Conservation (phyloP, 2,113 vertebrate species). For the Pluvianellus socialis region DNA sequence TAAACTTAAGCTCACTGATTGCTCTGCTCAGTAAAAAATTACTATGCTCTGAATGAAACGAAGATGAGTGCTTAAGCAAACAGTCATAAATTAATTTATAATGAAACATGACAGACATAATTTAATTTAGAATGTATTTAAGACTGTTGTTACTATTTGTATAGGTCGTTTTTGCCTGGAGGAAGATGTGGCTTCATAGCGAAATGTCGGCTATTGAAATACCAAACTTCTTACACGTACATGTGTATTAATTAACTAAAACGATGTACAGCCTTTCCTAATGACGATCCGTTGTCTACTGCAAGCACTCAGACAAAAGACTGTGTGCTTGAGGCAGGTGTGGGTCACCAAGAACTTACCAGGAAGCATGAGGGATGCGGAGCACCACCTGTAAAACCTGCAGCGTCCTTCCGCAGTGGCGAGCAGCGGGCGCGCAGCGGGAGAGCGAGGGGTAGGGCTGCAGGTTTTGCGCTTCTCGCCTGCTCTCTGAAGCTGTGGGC, state of each 20-base stretch:
- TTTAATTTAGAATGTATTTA: slow-evolving; percentile 69
- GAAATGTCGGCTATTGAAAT: slow-evolving; percentile 44
- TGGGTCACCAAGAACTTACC: neutral
- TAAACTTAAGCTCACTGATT: slow-evolving; percentile 25
- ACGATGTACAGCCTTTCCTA: neutral
- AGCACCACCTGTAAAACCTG: neutral
- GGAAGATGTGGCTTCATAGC: slow-evolving; percentile 30
- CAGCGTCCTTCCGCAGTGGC: neutral
- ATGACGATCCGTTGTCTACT: neutral
- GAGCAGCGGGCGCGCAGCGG: neutral
- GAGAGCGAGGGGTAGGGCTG: neutral
- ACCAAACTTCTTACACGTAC: neutral
- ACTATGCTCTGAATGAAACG: slow-evolving; percentile 25
- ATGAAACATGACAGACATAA: slow-evolving; percentile 70
- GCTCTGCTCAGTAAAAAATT: slow-evolving; percentile 40
- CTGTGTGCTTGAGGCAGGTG: neutral
- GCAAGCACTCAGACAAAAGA: neutral
- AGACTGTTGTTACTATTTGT: slow-evolving; percentile 47
- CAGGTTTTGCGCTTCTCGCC: neutral
- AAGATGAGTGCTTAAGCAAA: slow-evolving; percentile 61
- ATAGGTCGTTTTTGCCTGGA: slow-evolving; percentile 42
- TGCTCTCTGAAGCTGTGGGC: neutral
- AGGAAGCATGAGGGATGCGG: neutral
- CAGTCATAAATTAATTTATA: slow-evolving; percentile 69
- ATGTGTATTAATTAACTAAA: slow-evolving; percentile 42